Evolutionary conservation across 2,113 vertebrate species (phyloP).

Genomic region (Neotoma lepida): DNA sequence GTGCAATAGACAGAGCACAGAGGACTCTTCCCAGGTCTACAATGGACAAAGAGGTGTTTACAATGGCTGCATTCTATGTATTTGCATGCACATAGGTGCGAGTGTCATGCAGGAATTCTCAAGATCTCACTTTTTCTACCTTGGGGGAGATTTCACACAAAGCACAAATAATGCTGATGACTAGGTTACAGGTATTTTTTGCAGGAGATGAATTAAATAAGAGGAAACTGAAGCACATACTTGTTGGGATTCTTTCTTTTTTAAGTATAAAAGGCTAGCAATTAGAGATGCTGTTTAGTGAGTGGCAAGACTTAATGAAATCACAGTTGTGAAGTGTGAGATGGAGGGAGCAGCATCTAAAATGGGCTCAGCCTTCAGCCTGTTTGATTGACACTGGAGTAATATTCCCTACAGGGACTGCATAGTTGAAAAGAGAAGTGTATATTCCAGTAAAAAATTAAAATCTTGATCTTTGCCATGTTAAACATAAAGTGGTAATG

Average conservation of each 20-base stretch:
- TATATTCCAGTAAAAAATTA: constrained; percentile 69
- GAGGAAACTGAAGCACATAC: neutral
- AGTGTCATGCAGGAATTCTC: neutral
- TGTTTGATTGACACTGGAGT: constrained; percentile 63
- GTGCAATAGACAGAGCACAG: neutral
- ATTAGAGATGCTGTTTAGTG: neutral
- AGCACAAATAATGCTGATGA: neutral
- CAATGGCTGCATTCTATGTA: neutral
- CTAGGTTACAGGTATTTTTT: constrained; percentile 11
- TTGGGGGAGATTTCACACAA: neutral
- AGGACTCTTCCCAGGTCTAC: neutral
- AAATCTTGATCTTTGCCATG: constrained; percentile 78
- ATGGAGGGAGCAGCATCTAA: constrained; percentile 37
- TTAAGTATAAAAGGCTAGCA: neutral
- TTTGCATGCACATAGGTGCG: neutral
- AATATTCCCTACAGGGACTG: constrained; percentile 60
- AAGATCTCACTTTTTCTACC: neutral
- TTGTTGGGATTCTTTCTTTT: neutral
- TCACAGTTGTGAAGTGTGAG: constrained; percentile 9
- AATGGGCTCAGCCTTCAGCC: neutral
- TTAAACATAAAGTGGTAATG: constrained; percentile 76
- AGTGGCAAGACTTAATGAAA: constrained; percentile 47
- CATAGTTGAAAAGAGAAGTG: constrained; percentile 71
- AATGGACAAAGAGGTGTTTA: neutral
- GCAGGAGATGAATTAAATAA: neutral